Evolutionary conservation across 2,113 vertebrate species (phyloP).

Genomic region (Bombycilla garrulus): DNA sequence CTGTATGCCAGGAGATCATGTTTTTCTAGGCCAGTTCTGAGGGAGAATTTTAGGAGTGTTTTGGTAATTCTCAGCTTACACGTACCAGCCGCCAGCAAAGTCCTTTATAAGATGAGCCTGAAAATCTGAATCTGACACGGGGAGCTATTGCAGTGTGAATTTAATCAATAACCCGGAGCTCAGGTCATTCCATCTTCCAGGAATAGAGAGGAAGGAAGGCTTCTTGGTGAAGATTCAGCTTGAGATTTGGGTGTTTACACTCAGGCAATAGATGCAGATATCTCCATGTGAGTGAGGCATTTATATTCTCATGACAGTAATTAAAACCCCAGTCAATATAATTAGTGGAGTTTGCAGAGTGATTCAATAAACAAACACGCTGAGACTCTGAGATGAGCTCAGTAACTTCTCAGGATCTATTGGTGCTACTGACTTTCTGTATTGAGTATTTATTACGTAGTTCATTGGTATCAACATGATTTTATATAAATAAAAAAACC

Average conservation of each 20-base stretch:
- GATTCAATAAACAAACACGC: background rate
- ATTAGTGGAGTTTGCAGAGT: background rate
- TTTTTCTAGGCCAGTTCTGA: background rate
- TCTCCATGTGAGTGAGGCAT: background rate
- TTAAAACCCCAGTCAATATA: background rate
- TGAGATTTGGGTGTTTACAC: background rate
- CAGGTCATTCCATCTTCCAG: background rate
- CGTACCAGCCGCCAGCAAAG: rapidly evolving
- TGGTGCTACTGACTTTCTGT: background rate
- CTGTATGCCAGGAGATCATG: background rate
- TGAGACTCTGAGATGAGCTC: background rate
- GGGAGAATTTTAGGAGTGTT: background rate
- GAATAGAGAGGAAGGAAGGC: background rate
- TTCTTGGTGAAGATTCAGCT: background rate
- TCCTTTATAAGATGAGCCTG: background rate
- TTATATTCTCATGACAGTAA: background rate
- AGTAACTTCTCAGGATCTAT: background rate
- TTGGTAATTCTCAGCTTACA: background rate
- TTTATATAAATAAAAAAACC: background rate
- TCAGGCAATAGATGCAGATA: background rate
- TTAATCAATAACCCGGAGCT: background rate
- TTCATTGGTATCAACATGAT: background rate
- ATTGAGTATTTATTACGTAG: background rate
- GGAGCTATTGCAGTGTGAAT: background rate
- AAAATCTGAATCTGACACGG: background rate